Base-by-base conservation (phyloP, 2,888 invertebrate species). In the Epinotia nisella region DNA sequence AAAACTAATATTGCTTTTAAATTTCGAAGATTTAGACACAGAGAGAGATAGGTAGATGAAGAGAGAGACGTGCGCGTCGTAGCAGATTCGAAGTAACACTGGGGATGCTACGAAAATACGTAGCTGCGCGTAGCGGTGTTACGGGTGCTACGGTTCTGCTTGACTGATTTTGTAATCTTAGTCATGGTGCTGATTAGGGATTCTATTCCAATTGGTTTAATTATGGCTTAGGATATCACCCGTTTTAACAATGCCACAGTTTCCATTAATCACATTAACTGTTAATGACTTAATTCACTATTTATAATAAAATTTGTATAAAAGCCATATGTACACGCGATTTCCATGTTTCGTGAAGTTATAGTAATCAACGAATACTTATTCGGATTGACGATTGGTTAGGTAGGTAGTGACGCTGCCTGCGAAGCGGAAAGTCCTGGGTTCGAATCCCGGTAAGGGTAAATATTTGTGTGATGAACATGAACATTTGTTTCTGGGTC, bases 81-180 rank as follows among this genome's bases (percentile, higher is more conserved):
- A 56, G 59, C 74, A 71, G 74, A 75, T 71, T 61, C 70, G 70
- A 64, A 71, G 66, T 70, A 75, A 73, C 76, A 79, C 79, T 79
- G 78, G 66, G 71, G 69, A 71, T 69, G 78, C 77, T 80, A 81
- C 82, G 81, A 71, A 70, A 56, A 55, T 60, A 17, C 70, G 75
- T 75, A 76, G 76, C 76, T 79, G 80, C 81, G 81, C 81, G 79
- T 78, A 76, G 78, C 68, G 74, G 75, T 75, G 75, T 76, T 76
- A 75, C 75, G 74, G 61, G 73, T 55, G 39, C 51, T 51, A 41
- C 39, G n/a, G 35, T 49, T 49, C n/a, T 49, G 49, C 49, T n/a
- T 49, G 49, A n/a, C 49, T 49, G 49, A 15, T 55, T 39, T 13
- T 9, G 29, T 13, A n/a, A n/a, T 24, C 45, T 29, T 24, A n/a